phyloP scores from a whole-genome alignment of 2,113 vertebrate genomes.

The Sialia sialis region DNA sequence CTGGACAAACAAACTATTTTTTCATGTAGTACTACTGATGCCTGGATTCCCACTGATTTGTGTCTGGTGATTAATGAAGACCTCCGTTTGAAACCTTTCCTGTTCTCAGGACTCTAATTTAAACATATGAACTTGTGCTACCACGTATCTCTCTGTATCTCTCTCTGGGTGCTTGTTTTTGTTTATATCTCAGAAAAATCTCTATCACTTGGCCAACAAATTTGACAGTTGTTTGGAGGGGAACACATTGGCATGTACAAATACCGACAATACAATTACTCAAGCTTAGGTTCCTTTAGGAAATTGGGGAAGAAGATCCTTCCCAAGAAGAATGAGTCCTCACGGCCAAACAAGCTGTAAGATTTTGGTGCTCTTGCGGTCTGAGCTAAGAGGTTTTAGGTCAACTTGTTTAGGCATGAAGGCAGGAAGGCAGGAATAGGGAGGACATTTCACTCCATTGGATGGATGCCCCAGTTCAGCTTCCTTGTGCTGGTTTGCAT shows the following conservation, averaged over 20 bases:
- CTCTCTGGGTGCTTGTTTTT: neutral
- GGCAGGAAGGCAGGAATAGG: neutral
- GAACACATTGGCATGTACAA: neutral
- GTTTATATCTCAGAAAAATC: conserved; percentile 2
- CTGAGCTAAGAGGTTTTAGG: neutral
- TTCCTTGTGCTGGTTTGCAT: neutral
- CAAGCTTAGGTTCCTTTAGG: neutral
- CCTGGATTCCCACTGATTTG: conserved; percentile 39
- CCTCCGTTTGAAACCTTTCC: conserved; percentile 52
- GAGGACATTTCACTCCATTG: neutral
- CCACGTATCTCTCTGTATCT: neutral
- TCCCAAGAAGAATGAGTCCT: neutral
- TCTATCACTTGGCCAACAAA: neutral
- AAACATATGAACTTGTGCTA: conserved; percentile 12
- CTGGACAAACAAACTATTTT: conserved; percentile 36
- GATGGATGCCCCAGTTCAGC: neutral
- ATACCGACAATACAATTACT: neutral
- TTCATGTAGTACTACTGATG: conserved; percentile 15
- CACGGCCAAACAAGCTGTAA: neutral
- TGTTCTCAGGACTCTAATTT: conserved; percentile 52
- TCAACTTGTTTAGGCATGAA: conserved; percentile 1
- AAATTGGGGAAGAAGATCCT: neutral
- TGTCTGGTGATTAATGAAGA: conserved; percentile 54
- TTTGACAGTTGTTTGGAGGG: neutral
- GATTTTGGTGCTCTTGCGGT: neutral